These are phyloP conservation scores for Triops cancriformis DNA, from an alignment of 1,140 invertebrate genomes.

Conservation along the genomic window DNA sequence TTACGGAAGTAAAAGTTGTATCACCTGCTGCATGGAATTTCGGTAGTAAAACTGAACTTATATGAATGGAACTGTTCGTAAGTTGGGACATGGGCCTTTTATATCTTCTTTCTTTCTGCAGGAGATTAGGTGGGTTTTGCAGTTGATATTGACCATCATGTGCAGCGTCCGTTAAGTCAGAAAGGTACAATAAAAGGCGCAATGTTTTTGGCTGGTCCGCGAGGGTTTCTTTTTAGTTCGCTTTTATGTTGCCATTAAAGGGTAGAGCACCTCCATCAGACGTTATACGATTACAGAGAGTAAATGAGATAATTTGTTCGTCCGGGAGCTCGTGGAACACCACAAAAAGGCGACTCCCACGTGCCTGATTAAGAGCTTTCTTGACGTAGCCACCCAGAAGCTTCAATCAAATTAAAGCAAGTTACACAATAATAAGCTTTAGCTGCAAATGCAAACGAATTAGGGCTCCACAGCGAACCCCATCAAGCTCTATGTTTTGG, in stretches of 20 bases:
- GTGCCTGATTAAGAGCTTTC: background rate
- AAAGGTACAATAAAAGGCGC: background rate
- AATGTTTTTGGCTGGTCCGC: background rate
- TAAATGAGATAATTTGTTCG: constrained; percentile 7
- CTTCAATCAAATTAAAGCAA: background rate
- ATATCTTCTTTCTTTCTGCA: background rate
- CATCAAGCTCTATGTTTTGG: background rate
- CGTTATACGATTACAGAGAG: background rate
- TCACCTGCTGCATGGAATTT: background rate
- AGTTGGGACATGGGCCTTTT: background rate
- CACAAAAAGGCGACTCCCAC: background rate
- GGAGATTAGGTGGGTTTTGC: background rate
- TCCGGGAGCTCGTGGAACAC: background rate
- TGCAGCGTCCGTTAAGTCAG: background rate
- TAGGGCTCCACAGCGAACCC: background rate
- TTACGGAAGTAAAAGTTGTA: background rate
- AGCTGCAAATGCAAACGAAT: background rate
- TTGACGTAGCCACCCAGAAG: background rate
- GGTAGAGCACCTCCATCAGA: background rate
- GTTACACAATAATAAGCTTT: background rate
- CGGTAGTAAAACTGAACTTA: background rate
- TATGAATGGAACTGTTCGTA: background rate
- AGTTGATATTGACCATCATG: background rate
- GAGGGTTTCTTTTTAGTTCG: background rate
- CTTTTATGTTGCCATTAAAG: background rate